These are phyloP conservation scores for Oplegnathus fasciatus DNA, from an alignment of 2,113 vertebrate genomes.

Conservation along the genomic window DNA sequence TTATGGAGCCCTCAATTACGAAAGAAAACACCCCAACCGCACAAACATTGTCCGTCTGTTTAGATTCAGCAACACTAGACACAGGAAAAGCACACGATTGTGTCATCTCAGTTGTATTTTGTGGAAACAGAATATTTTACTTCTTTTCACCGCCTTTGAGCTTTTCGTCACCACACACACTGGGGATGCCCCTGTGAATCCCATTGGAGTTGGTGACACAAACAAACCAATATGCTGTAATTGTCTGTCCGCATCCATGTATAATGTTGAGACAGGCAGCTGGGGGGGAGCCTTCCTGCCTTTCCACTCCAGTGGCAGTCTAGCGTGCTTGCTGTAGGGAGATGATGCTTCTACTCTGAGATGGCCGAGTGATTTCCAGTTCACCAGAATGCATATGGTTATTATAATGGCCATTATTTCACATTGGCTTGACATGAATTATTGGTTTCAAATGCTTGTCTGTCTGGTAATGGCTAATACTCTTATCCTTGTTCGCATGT, in stretches of 20 bases:
- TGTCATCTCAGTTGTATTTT: conserved; percentile 12
- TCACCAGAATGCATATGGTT: conserved; percentile 45
- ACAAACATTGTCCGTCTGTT: conserved; percentile 35
- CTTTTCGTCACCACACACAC: not conserved
- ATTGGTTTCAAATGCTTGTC: conserved; percentile 34
- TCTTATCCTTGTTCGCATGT: not conserved
- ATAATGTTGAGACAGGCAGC: conserved; percentile 48
- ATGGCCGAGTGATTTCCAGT: conserved; percentile 53
- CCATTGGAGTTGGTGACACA: conserved; percentile 31
- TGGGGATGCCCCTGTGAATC: conserved; percentile 4
- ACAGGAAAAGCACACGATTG: conserved; percentile 1
- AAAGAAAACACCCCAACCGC: conserved; percentile 28
- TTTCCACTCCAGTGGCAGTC: conserved; percentile 54
- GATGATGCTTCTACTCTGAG: conserved; percentile 35
- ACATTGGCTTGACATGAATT: conserved; percentile 38
- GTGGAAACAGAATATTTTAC: conserved; percentile 13
- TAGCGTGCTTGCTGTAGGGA: conserved; percentile 15
- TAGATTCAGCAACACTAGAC: not conserved
- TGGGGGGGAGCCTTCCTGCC: conserved; percentile 3
- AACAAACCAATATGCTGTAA: conserved; percentile 51
- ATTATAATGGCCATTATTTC: conserved; percentile 37
- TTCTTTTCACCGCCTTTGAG: not conserved
- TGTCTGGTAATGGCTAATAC: not conserved
- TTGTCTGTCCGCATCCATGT: conserved; percentile 59
- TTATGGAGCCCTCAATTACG: conserved; percentile 39